phyloP scores from a whole-genome alignment of 2,888 invertebrate species.

The Formica aserva region DNA sequence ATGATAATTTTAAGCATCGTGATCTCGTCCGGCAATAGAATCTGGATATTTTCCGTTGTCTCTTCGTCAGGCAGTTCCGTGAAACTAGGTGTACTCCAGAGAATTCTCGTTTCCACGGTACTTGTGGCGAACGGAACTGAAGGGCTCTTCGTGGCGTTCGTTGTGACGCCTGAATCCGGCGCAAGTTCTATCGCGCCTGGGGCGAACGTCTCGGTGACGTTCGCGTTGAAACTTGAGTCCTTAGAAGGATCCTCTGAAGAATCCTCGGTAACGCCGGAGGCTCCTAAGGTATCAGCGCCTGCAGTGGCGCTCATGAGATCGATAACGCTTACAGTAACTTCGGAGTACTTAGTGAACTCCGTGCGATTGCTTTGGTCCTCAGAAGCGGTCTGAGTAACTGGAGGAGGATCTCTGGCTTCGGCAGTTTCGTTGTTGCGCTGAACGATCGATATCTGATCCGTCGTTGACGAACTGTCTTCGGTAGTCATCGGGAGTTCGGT shows the following conservation, averaged over 20 bases:
- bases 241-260: slow-evolving; percentile 33
- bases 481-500: slow-evolving; percentile 45
- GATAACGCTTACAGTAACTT: slow-evolving; percentile 22
- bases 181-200: slow-evolving; percentile 22
- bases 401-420: background rate
- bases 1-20: slow-evolving; percentile 78
- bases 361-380: slow-evolving; percentile 47
- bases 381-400: background rate
- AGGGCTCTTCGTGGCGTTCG: slow-evolving; percentile 1
- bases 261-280: slow-evolving; percentile 45
- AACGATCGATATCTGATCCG: slow-evolving; percentile 6
- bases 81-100: slow-evolving; percentile 12
- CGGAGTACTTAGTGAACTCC: slow-evolving; percentile 37
- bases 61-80: slow-evolving; percentile 50
- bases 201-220: slow-evolving; percentile 49
- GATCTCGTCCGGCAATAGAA: slow-evolving; percentile 68
- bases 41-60: slow-evolving; percentile 48
- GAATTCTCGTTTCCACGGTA: slow-evolving; percentile 16
- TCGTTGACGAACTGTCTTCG: slow-evolving; percentile 6
- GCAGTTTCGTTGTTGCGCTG: slow-evolving; percentile 25
- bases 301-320: slow-evolving; percentile 40
- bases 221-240: slow-evolving; percentile 30
- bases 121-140: slow-evolving; percentile 5
- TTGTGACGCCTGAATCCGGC: slow-evolving; percentile 3
- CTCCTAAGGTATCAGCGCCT: background rate